Conservation (phyloP, 2,113 vertebrate species). For the Ivindomyrus marchei region DNA sequence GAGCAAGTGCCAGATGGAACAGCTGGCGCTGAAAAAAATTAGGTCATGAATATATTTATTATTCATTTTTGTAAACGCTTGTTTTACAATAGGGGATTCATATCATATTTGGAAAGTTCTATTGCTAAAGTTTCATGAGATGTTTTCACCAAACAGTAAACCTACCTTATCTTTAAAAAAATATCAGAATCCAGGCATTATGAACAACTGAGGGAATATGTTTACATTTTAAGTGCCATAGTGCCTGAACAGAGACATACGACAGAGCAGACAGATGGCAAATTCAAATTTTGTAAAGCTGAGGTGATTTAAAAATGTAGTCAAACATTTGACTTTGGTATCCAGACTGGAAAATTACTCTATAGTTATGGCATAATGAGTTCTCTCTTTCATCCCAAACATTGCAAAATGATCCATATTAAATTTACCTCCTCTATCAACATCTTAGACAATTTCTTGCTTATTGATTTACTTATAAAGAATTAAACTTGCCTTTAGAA, state of each 20-base stretch:
- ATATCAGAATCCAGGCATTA: neutral
- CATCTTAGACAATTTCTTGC: neutral
- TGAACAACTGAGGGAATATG: neutral
- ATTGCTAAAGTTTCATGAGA: neutral
- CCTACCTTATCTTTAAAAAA: neutral
- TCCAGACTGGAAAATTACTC: neutral
- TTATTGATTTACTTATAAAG: neutral
- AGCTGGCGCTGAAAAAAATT: neutral
- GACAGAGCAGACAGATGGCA: neutral
- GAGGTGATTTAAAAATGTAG: neutral
- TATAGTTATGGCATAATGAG: neutral
- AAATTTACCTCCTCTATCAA: neutral
- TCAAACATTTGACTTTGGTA: neutral
- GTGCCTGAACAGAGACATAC: neutral
- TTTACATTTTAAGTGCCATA: neutral
- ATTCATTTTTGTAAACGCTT: neutral
- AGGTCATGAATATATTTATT: constrained; percentile 2
- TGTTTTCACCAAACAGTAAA: neutral
- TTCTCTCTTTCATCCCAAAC: neutral
- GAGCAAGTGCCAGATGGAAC: neutral
- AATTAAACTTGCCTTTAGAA: neutral
- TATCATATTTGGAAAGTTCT: neutral
- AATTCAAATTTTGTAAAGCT: neutral
- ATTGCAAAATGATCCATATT: neutral
- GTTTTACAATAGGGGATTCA: constrained; percentile 1